A percentile compares a stretch with the other conserved stretches of the same genome.
These are phyloP conservation scores for Saguinus imperator DNA, from an alignment of 2,113 vertebrate species.

Conservation along the genomic window DNA sequence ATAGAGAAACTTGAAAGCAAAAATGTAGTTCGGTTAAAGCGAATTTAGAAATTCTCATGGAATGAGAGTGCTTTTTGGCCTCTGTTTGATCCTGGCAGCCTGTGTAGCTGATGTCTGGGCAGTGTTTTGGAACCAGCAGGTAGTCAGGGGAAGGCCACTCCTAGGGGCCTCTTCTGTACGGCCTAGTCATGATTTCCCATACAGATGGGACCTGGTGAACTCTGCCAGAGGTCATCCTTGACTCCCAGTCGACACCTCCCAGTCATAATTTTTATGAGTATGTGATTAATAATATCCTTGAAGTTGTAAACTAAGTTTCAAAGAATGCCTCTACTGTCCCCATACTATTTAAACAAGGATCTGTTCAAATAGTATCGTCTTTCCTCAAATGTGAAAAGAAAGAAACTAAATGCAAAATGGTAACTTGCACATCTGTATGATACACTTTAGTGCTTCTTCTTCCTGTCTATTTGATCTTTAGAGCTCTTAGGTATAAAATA, in stretches of 20 bases:
- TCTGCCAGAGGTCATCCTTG: slow-evolving; percentile 92
- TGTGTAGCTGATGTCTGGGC: slow-evolving; percentile 93
- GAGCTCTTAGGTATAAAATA: not conserved
- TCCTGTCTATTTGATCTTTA: not conserved
- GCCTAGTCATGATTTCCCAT: slow-evolving; percentile 89
- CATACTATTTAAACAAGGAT: slow-evolving; percentile 42
- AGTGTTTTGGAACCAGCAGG: slow-evolving; percentile 99
- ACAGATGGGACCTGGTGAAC: slow-evolving; percentile 97
- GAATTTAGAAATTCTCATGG: slow-evolving; percentile 87
- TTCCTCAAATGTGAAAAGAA: slow-evolving; percentile 2
- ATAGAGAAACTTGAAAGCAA: slow-evolving; percentile 71
- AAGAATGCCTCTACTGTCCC: not conserved
- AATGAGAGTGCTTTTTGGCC: slow-evolving; percentile 90
- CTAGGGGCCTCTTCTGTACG: slow-evolving; percentile 91
- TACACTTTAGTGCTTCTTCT: not conserved
- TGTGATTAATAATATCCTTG: slow-evolving; percentile 63
- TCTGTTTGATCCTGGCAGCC: slow-evolving; percentile 94
- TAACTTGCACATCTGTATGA: slow-evolving; percentile 26
- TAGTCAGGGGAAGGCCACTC: slow-evolving; percentile 93
- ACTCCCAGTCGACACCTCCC: slow-evolving; percentile 81
- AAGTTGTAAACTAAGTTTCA: slow-evolving; percentile 63
- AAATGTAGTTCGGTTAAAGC: slow-evolving; percentile 84
- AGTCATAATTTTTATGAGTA: slow-evolving; percentile 64
- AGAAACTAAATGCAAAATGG: not conserved
- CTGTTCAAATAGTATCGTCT: not conserved